Evolutionary conservation across 92 coral and sea anemone genomes (phyloP).

Genomic region (Ricordea florida): DNA sequence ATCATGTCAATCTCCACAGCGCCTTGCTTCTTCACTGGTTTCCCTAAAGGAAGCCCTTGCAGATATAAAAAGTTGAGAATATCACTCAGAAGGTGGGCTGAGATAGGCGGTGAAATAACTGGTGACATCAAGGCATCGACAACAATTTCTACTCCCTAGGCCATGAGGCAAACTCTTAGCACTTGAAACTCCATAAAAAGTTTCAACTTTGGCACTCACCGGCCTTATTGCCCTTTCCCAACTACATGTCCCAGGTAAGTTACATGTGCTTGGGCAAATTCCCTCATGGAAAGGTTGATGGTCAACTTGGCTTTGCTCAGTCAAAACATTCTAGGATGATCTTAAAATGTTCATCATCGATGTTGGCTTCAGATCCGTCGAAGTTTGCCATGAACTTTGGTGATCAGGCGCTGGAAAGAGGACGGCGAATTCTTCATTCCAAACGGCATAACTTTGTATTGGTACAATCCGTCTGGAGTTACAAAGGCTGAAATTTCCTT

Average conservation of each 20-base stretch:
- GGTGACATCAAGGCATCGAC: no score
- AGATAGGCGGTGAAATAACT: no score
- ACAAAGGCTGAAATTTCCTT: slow-evolving; percentile 52
- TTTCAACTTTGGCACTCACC: slow-evolving; percentile 20
- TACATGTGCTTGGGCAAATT: slow-evolving; percentile 43
- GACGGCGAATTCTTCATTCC: slow-evolving; percentile 52
- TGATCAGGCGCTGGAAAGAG: slow-evolving; percentile 60
- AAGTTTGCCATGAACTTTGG: slow-evolving; percentile 26
- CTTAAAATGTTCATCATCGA: slow-evolving; percentile 56
- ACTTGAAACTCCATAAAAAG: no score
- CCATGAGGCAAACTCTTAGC: no score
- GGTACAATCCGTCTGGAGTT: slow-evolving; percentile 42
- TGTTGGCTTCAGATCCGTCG: slow-evolving; percentile 45
- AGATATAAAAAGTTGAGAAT: no score
- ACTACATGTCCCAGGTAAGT: slow-evolving; percentile 62
- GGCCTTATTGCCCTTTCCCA: slow-evolving; percentile 51
- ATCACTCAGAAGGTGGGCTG: no score
- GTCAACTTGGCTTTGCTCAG: slow-evolving; percentile 39
- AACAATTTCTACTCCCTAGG: no score
- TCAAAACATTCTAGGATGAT: slow-evolving; percentile 21
- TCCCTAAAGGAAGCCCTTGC: no score
- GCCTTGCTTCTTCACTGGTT: no score
- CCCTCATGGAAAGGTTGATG: slow-evolving; percentile 30
- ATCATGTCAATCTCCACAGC: no score
- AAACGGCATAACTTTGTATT: slow-evolving; percentile 57